phyloP scores from a whole-genome alignment of 2,797 vertebrate species.

The Myotis vivesi region DNA sequence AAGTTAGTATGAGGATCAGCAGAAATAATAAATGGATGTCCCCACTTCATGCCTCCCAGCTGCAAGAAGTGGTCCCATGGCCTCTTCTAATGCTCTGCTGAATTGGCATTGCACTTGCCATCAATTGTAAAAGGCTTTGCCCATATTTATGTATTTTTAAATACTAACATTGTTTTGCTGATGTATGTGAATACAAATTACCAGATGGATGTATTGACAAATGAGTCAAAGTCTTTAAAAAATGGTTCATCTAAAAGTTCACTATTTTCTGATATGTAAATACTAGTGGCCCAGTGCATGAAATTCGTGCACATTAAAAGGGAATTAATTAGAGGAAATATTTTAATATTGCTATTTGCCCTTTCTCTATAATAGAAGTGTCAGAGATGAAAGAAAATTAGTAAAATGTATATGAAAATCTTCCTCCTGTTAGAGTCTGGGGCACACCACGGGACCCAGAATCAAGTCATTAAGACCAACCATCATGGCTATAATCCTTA shows the following conservation, averaged over 20 bases:
- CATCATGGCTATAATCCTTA: neutral
- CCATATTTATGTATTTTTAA: neutral
- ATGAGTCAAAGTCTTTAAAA: neutral
- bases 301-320: too few species aligned
- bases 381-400: too few species aligned
- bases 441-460: too few species aligned
- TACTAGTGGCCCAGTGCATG: too few species aligned
- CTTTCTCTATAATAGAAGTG: too few species aligned
- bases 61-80: slow-evolving; percentile 3
- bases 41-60: slow-evolving; percentile 53
- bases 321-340: too few species aligned
- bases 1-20: slow-evolving; percentile 68
- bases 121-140: neutral
- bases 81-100: slow-evolving; percentile 33
- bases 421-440: too few species aligned
- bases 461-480: neutral
- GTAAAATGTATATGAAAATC: too few species aligned
- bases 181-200: slow-evolving; percentile 37
- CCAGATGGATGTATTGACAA: slow-evolving; percentile 16
- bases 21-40: slow-evolving; percentile 69
- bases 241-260: neutral
- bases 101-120: neutral
- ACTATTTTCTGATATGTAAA: neutral
- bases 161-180: neutral
- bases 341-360: too few species aligned